Base-by-base conservation (phyloP, 2,113 vertebrate species). In the Rostratula benghalensis region DNA sequence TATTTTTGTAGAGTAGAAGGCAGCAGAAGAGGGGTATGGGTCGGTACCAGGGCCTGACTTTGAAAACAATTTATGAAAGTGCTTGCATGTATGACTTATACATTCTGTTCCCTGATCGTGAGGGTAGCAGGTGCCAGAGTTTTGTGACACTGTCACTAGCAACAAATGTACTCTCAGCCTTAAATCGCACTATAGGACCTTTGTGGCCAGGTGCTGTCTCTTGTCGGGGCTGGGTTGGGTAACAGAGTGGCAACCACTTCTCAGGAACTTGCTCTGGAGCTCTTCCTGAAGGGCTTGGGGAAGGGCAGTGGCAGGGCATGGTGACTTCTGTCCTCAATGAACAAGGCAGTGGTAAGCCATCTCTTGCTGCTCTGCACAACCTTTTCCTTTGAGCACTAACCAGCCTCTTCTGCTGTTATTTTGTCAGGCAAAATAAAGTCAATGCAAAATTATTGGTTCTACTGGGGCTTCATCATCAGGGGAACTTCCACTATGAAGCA, bases 281-380 rank as follows among this genome's bases (percentile, higher is more conserved):
- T 83, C 71, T 31, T 28, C 43, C 51, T 2, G 1, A 30, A 48
- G 16, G 5, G 10, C 3, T 0, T 56, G 13, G 30, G 43, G 35
- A 54, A 63, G 19, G 12, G 10, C 30, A 46, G 45, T 3, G 5
- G 25, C 10, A 60, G 28, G 27, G 6, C 17, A 10, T 6, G 16
- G 33, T 11, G 12, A 20, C 16, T 10, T 57, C 45, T 1, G 2
- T 27, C n/a, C n/a, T 57, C 31, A 24, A 0, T 8, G n/a, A 37
- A 17, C 25, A 27, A 1, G 2, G 12, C 54, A 28, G 0, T 6
- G 27, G 11, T 28, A 43, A 61, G 35, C 18, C 5, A 7, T 24
- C 27, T 37, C 59, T 25, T 1, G 0, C 59, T 78, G 69, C 22
- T 20, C 61, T 46, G 20, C 30, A 5, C 35, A 22, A 0, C 27